Conservation (phyloP, 2,888 invertebrate genomes). For the Diarsia brunnea region DNA sequence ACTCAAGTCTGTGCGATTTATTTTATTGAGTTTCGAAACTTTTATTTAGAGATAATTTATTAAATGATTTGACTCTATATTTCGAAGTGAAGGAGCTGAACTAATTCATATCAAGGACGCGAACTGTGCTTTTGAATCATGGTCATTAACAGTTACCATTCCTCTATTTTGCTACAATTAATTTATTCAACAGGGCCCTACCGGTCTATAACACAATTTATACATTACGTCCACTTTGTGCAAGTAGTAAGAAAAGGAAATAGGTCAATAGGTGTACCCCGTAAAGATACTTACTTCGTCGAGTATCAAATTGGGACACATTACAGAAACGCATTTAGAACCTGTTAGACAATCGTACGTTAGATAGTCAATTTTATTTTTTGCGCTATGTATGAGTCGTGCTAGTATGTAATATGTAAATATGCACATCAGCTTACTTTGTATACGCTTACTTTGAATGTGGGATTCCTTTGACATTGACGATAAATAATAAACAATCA, state of each 20-base stretch:
- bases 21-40: slow-evolving; percentile 38
- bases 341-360: not conserved
- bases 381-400: not conserved
- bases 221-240: not conserved
- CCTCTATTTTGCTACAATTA: not conserved
- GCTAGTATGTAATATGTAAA: not conserved
- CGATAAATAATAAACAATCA: not conserved
- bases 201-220: not conserved
- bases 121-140: not conserved
- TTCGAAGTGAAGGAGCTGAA: not conserved
- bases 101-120: not conserved
- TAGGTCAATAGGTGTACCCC: not conserved
- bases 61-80: not conserved
- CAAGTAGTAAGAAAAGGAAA: slow-evolving; percentile 8
- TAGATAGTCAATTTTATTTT: not conserved
- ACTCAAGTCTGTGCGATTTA: slow-evolving; percentile 43
- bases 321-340: not conserved
- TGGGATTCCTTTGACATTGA: not conserved
- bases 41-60: slow-evolving; percentile 1
- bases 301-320: not conserved
- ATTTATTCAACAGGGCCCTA: not conserved
- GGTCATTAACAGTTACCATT: not conserved
- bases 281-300: too few species aligned
- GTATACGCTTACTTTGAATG: not conserved
- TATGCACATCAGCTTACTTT: not conserved